Base-by-base conservation (phyloP, 1,140 invertebrate genomes). In the Drosophila saltans region DNA sequence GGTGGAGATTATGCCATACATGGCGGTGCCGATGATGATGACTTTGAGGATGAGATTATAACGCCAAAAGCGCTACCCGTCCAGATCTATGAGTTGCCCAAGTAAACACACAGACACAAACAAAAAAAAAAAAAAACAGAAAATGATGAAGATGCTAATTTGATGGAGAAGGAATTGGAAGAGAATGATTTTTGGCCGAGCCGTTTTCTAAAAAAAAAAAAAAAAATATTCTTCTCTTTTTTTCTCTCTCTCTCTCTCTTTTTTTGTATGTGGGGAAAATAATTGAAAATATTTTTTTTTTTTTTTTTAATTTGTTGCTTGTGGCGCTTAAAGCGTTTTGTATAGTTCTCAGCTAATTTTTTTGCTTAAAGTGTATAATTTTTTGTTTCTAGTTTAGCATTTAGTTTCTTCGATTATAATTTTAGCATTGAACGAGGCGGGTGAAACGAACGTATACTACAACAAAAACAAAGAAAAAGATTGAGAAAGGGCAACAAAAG, bases 31-130 rank as follows among this genome's bases (percentile, higher is more conserved):
- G 90, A 91, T 28, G 91, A 92, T 62, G 90, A 91, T 55, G 90
- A 91, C 58, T 91, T 91, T n/a, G 91, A 92, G 65, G 91, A 92
- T 81, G 91, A 92, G 78, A 92, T 92, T 43, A 92, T 92, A 55
- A 92, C 92, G 78, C 91, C 92, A 40, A 91, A 92, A 81, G 91
- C 92, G 74, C 69, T 92, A 69, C 92, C 92, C 79, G 91, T 92
- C 78, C 85, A 81, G 61, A 85, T 86, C 72, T 92, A 90, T 79
- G 91, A 92, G 73, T 83, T 91, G 73, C 91, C 91, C 77, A 91
- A 92, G 69, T 92, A 92, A 67, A 56, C 9, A 36, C 5, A 36
- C 5, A 33, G 45, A 24, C 9, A 39, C 16, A 24, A 26, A 30
- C 0, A 45, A 2, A 45, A 7, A 21, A 21, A 21, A 21, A 26